Conservation (phyloP, 1,140 invertebrate species). For the Samia ricini region DNA sequence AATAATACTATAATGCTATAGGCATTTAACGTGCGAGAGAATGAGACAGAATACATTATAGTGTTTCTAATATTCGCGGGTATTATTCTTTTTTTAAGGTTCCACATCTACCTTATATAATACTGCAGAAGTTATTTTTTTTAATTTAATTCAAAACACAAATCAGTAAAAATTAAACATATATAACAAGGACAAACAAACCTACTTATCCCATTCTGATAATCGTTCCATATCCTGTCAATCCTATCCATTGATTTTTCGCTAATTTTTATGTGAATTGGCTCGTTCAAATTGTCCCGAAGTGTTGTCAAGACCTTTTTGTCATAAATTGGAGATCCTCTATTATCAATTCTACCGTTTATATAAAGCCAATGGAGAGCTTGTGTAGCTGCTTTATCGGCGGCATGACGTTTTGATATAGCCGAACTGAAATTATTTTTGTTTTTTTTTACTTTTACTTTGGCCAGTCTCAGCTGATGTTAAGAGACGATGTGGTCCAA, state of each 20-base stretch:
- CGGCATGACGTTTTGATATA: slow-evolving; percentile 60
- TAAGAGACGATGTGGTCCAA: too few species aligned
- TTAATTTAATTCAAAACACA: too few species aligned
- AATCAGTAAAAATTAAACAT: too few species aligned
- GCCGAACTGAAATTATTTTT: slow-evolving; percentile 59
- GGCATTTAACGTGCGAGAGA: too few species aligned
- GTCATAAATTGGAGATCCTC: slow-evolving; percentile 52
- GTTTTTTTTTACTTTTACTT: too few species aligned
- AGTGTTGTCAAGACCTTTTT: slow-evolving; percentile 44
- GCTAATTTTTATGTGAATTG: slow-evolving; percentile 36
- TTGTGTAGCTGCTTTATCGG: slow-evolving; percentile 54
- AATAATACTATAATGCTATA: too few species aligned
- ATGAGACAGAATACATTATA: too few species aligned
- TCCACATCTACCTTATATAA: too few species aligned
- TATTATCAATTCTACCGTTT: slow-evolving; percentile 48
- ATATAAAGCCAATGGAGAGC: slow-evolving; percentile 57
- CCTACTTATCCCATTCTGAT: slow-evolving; percentile 61
- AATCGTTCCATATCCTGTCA: slow-evolving; percentile 52
- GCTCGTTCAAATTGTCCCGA: slow-evolving; percentile 35
- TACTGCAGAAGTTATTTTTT: too few species aligned
- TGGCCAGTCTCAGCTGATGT: too few species aligned
- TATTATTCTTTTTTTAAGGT: too few species aligned
- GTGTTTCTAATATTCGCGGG: too few species aligned
- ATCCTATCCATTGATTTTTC: slow-evolving; percentile 45
- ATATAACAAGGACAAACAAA: slow-evolving; percentile 15